These are phyloP conservation scores for Amphimedon queenslandica DNA, from an alignment of 37 sponge, comb jelly and placozoan genomes.

Conservation along the genomic window DNA sequence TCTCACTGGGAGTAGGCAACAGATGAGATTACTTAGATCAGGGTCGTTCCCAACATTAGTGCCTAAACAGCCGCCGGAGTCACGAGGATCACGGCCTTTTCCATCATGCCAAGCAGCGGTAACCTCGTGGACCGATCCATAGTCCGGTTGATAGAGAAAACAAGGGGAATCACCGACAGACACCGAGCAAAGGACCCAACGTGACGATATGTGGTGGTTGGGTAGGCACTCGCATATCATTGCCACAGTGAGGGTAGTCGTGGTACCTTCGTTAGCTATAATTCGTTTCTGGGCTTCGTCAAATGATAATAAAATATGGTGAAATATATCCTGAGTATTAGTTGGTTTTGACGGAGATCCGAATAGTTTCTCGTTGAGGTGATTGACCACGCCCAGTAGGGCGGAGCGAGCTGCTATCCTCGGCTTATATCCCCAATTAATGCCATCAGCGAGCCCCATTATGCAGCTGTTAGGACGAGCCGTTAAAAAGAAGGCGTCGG, in stretches of 20 bases:
- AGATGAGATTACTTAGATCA: constrained; percentile 64
- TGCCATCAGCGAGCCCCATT: constrained; percentile 74
- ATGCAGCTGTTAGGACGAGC: constrained; percentile 57
- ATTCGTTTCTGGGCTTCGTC: constrained; percentile 70
- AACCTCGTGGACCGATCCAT: constrained; percentile 54
- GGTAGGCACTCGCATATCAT: constrained; percentile 54
- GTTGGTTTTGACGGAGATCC: neutral
- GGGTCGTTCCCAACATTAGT: constrained; percentile 63
- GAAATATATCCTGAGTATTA: constrained; percentile 60
- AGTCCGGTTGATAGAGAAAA: constrained; percentile 53
- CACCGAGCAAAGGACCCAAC: constrained; percentile 72
- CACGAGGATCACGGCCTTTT: constrained; percentile 53
- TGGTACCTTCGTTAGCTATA: constrained; percentile 60
- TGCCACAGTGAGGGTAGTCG: constrained; percentile 67
- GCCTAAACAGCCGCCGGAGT: constrained; percentile 75
- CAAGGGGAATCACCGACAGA: constrained; percentile 71
- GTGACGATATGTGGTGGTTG: neutral
- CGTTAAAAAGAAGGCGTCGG: constrained; percentile 67
- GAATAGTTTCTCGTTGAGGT: constrained; percentile 64
- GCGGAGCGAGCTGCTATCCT: constrained; percentile 80
- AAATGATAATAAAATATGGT: constrained; percentile 54
- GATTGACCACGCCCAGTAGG: constrained; percentile 49
- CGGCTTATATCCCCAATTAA: constrained; percentile 77
- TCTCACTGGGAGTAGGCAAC: constrained; percentile 51
- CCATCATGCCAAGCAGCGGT: constrained; percentile 48